Conservation (phyloP, 1,140 invertebrate genomes). For the Brachionus sp. region DNA sequence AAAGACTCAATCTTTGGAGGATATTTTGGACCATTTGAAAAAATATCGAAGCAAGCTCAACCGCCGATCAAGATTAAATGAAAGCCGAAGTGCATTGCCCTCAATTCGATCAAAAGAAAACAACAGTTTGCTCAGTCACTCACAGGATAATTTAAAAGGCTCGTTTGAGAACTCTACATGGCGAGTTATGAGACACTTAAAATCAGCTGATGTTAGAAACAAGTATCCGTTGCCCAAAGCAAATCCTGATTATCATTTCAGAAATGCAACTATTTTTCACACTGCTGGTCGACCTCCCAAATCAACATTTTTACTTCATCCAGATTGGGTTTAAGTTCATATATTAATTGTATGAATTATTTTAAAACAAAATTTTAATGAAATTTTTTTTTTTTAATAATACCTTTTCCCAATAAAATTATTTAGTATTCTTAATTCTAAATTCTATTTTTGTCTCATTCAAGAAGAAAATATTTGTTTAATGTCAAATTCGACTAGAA, state of each 20-base stretch:
- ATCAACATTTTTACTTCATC: conserved; percentile 45
- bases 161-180: conserved; percentile 23
- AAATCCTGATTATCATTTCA: conserved; percentile 45
- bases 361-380: not conserved
- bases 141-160: not conserved
- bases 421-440: too few species aligned
- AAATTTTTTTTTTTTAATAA: too few species aligned
- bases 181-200: conserved; percentile 17
- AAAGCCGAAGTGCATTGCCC: not conserved
- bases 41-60: conserved; percentile 21
- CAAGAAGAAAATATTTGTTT: too few species aligned
- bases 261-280: conserved; percentile 39
- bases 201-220: conserved; percentile 36
- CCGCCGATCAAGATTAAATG: not conserved
- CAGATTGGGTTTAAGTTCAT: conserved; percentile 28
- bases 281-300: conserved; percentile 39
- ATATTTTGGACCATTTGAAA: conserved; percentile 30
- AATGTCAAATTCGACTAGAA: too few species aligned
- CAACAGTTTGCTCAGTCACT: conserved; percentile 18
- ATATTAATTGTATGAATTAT: not conserved
- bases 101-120: not conserved
- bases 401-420: too few species aligned
- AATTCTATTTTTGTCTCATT: too few species aligned
- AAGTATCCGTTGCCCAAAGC: conserved; percentile 36
- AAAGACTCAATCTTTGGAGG: conserved; percentile 22